These are phyloP conservation scores for Mythimna loreyi DNA, from an alignment of 2,888 invertebrate species.

Conservation along the genomic window DNA sequence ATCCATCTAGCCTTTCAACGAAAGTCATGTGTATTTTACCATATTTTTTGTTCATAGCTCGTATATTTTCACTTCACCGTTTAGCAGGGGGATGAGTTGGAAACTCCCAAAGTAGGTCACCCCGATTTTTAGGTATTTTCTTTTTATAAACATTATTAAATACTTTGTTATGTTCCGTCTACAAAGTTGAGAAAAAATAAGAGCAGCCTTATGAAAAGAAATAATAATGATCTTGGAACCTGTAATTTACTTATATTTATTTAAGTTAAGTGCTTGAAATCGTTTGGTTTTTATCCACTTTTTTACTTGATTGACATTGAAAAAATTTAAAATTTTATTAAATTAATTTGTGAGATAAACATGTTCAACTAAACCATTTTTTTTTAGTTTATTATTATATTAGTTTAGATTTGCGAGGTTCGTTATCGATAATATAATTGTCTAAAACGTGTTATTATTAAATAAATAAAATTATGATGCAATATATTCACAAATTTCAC, in stretches of 20 bases:
- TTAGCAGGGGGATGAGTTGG: slow-evolving; percentile 11
- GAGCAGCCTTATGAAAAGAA: neutral
- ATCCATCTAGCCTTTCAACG: neutral
- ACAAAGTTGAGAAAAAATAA: slow-evolving; percentile 20
- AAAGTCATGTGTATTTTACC: neutral
- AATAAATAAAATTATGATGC: no score
- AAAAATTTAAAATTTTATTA: no score
- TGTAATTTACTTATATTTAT: neutral
- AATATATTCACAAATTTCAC: no score
- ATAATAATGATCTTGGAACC: neutral
- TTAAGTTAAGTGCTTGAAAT: neutral
- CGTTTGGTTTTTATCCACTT: no score
- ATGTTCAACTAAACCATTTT: no score
- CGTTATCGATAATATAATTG: no score
- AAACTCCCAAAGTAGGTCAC: slow-evolving; percentile 49
- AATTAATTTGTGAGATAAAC: no score
- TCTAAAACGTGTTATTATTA: no score
- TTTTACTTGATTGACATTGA: neutral
- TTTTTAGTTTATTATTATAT: no score
- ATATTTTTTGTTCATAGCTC: slow-evolving; percentile 7
- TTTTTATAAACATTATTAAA: slow-evolving; percentile 39
- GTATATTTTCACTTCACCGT: slow-evolving; percentile 22
- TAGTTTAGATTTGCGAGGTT: no score
- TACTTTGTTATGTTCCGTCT: slow-evolving; percentile 32
- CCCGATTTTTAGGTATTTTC: slow-evolving; percentile 37